Evolutionary conservation across 2,113 vertebrate genomes (phyloP).

Genomic region (Neomonachus schauinslandi): DNA sequence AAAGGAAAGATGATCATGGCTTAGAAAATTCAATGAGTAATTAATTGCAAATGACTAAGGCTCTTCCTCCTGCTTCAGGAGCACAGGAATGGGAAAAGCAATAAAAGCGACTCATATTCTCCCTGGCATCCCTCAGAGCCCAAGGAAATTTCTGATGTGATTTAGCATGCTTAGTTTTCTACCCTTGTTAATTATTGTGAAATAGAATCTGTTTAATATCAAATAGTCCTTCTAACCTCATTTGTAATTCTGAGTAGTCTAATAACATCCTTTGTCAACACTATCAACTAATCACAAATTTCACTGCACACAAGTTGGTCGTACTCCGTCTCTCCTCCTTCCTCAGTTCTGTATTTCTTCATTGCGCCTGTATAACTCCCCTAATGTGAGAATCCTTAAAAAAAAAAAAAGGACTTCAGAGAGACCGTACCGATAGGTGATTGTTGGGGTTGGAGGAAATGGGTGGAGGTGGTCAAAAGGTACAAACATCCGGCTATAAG

Average conservation of each 20-base stretch:
- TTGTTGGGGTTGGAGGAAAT: neutral
- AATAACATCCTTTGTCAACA: neutral
- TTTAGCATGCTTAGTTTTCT: neutral
- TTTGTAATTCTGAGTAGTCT: conserved; percentile 44
- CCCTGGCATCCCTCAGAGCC: neutral
- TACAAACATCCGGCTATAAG: neutral
- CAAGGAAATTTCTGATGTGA: conserved; percentile 3
- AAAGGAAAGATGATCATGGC: conserved; percentile 56
- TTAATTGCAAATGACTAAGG: conserved; percentile 68
- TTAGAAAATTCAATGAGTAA: conserved; percentile 63
- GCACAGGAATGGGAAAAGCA: neutral
- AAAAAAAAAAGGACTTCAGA: neutral
- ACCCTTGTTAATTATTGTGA: conserved; percentile 39
- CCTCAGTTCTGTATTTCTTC: neutral
- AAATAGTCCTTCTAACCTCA: neutral
- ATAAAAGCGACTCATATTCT: neutral
- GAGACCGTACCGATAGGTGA: neutral
- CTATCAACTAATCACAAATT: neutral
- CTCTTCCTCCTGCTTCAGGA: neutral
- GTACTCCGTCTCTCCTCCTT: neutral
- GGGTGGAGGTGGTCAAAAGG: neutral
- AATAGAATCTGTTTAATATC: conserved; percentile 48
- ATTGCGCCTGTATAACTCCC: neutral
- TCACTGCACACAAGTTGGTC: neutral
- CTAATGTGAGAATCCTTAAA: neutral